These are phyloP conservation scores for Chiridota heheva DNA, from an alignment of 35 echinoderm and acorn worm species.

Conservation along the genomic window DNA sequence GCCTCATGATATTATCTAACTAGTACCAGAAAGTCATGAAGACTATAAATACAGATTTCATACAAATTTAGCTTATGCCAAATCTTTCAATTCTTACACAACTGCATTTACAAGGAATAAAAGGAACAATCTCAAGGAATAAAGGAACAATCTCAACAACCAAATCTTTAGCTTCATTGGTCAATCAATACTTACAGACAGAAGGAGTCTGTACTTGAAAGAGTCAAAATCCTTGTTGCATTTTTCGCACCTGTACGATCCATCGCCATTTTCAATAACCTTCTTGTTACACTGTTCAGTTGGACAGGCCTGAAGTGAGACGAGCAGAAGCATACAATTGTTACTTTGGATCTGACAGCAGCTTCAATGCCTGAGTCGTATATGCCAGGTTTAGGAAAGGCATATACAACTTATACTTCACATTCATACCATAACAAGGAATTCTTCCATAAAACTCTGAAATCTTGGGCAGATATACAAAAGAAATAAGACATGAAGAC, in stretches of 20 bases:
- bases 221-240: constrained; percentile 71
- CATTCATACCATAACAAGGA: background rate
- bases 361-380: background rate
- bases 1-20: too few relatives aligned
- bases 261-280: constrained; percentile 83
- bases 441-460: background rate
- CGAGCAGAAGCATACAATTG: constrained; percentile 11
- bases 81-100: too few relatives aligned
- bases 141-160: background rate
- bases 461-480: too few relatives aligned
- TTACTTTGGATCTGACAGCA: background rate
- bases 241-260: constrained; percentile 88
- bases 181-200: constrained; percentile 92
- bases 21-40: too few relatives aligned
- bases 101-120: background rate
- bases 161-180: background rate
- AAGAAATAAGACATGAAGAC: too few relatives aligned
- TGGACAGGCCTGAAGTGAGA: constrained; percentile 76
- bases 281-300: constrained; percentile 94
- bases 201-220: constrained; percentile 80
- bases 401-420: background rate
- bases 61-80: too few relatives aligned
- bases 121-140: background rate
- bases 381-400: background rate
- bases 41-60: too few relatives aligned